phyloP scores from a whole-genome alignment of 2,113 vertebrate species.

The Nerophis ophidion region DNA sequence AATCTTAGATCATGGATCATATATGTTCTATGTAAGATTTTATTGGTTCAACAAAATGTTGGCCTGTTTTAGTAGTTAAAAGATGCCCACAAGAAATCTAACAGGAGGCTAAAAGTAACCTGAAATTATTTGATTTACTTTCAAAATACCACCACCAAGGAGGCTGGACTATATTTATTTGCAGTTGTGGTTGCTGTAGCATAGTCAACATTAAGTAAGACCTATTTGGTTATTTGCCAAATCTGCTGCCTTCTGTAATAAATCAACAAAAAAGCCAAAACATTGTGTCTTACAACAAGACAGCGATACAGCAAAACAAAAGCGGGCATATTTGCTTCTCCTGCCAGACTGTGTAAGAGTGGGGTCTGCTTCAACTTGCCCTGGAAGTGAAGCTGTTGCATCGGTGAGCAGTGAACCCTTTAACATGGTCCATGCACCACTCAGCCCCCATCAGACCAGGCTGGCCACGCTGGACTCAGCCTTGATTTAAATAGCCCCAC shows the following conservation, averaged over 20 bases:
- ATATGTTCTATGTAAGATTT: too few relatives aligned
- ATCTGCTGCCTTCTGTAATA: slow-evolving; percentile 39
- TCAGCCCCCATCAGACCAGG: slow-evolving; percentile 66
- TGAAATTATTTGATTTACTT: not conserved
- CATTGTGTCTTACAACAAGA: slow-evolving; percentile 39
- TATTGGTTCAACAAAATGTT: too few relatives aligned
- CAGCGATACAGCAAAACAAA: slow-evolving; percentile 55
- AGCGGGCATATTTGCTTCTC: slow-evolving; percentile 53
- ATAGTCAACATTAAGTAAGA: slow-evolving; percentile 35
- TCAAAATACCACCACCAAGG: not conserved
- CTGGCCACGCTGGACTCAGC: slow-evolving; percentile 60
- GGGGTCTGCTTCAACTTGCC: slow-evolving; percentile 48
- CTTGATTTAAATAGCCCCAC: slow-evolving; percentile 63
- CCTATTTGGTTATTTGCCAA: slow-evolving; percentile 46
- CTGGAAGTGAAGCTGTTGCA: slow-evolving; percentile 66
- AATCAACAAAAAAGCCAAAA: slow-evolving; percentile 48
- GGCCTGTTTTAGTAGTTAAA: too few relatives aligned
- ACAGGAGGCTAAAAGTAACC: not conserved
- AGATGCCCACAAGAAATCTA: too few relatives aligned
- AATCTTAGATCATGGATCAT: not conserved
- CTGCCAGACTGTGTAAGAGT: slow-evolving; percentile 63
- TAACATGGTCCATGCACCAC: slow-evolving; percentile 57
- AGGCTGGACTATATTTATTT: not conserved
- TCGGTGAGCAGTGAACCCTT: slow-evolving; percentile 69
- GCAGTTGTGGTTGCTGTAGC: slow-evolving; percentile 23